Evolutionary conservation across 2,797 vertebrate genomes (phyloP).

Genomic region (Danio albolineatus): DNA sequence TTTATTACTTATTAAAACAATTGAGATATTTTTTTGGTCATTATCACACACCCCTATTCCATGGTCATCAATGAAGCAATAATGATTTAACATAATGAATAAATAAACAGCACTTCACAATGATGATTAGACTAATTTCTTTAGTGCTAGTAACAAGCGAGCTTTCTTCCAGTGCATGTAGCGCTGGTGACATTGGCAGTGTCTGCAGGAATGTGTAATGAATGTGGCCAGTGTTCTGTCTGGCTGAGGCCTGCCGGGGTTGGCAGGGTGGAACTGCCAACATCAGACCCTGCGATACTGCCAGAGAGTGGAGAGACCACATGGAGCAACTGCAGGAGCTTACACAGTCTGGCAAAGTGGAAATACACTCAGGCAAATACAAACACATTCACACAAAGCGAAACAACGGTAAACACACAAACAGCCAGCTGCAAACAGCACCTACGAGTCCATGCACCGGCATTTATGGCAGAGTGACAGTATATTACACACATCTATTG

Average conservation of each 20-base stretch:
- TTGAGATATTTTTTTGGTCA: too few relatives aligned
- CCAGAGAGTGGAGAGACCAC: conserved; percentile 40
- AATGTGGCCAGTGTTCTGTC: conserved; percentile 39
- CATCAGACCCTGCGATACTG: conserved; percentile 32
- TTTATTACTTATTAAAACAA: too few relatives aligned
- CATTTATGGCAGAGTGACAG: not conserved
- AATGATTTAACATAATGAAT: not conserved
- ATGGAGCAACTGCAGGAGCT: conserved; percentile 43
- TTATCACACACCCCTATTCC: too few relatives aligned
- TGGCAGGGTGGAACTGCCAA: conserved; percentile 39
- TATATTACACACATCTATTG: not conserved
- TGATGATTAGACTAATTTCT: not conserved
- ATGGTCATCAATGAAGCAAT: not conserved
- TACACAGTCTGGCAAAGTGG: conserved; percentile 39
- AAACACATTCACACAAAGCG: conserved; percentile 6
- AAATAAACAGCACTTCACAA: not conserved
- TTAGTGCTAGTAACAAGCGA: conserved; percentile 2
- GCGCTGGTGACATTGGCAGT: conserved; percentile 16
- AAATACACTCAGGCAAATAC: conserved; percentile 35
- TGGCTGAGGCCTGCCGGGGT: conserved; percentile 29
- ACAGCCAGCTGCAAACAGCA: conserved; percentile 21
- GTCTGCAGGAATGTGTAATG: conserved; percentile 49
- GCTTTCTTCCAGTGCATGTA: conserved; percentile 11
- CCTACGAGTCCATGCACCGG: not conserved
- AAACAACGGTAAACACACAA: conserved; percentile 30